A percentile compares a stretch with the other conserved stretches of the same genome.
Evolutionary conservation across 1,140 invertebrate genomes (phyloP).

Genomic region (Calosoma granatense): DNA sequence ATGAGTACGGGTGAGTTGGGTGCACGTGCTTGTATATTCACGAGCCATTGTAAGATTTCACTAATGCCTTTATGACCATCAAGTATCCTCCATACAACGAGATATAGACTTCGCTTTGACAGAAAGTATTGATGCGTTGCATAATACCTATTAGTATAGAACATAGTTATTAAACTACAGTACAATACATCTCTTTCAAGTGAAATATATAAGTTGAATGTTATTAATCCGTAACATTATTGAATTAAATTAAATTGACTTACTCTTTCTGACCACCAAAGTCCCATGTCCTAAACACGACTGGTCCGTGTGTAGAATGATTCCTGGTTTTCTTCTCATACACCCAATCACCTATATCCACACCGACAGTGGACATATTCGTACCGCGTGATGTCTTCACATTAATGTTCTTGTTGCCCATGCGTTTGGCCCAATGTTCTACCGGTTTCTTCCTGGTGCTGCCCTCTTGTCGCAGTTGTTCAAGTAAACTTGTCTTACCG

Average conservation of each 20-base stretch:
- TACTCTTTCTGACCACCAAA: constrained; percentile 94
- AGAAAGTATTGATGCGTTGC: constrained; percentile 98
- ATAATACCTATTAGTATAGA: constrained; percentile 82
- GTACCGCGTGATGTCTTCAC: constrained; percentile 61
- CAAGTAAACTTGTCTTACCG: constrained; percentile 87
- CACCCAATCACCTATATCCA: constrained; percentile 92
- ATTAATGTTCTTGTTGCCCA: constrained; percentile 79
- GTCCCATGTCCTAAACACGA: constrained; percentile 98
- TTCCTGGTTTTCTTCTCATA: constrained; percentile 69
- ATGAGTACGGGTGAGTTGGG: constrained; percentile 92
- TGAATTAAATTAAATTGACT: constrained; percentile 25
- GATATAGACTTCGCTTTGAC: constrained; percentile 87
- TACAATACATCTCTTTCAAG: too few relatives aligned
- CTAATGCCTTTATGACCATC: constrained; percentile 87
- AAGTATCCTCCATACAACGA: constrained; percentile 91
- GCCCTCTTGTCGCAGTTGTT: constrained; percentile 79
- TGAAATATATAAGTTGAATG: too few relatives aligned
- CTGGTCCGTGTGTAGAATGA: constrained; percentile 65
- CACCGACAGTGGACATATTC: constrained; percentile 91
- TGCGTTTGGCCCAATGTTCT: constrained; percentile 89
- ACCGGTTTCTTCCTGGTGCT: constrained; percentile 62
- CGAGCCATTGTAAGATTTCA: constrained; percentile 88
- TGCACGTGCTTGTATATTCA: constrained; percentile 87
- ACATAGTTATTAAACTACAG: too few relatives aligned
- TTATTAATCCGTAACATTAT: too few relatives aligned